phyloP scores from a whole-genome alignment of 2,113 vertebrate genomes.

The Notarius quadriscutis region DNA sequence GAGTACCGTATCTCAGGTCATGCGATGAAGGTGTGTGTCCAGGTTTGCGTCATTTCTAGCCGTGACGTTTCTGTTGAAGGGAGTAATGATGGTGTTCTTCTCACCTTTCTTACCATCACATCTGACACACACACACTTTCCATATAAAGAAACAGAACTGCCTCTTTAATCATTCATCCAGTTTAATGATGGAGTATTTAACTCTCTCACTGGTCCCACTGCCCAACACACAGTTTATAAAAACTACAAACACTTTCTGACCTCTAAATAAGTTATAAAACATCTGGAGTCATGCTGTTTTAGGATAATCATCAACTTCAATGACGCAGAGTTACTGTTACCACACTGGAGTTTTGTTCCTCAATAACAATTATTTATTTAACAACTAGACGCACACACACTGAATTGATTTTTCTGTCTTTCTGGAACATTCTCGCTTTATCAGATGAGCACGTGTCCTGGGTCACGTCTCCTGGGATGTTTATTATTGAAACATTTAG shows the following conservation, averaged over 20 bases:
- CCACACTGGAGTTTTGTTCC: neutral
- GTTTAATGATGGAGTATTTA: neutral
- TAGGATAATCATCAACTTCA: no score
- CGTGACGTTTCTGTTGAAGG: constrained; percentile 96
- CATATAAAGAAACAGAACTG: neutral
- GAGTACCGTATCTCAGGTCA: constrained; percentile 68
- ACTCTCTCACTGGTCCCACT: constrained; percentile 89
- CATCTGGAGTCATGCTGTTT: no score
- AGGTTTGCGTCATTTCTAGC: constrained; percentile 94
- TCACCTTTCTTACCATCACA: constrained; percentile 94
- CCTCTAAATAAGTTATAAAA: no score
- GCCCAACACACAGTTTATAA: constrained; percentile 81
- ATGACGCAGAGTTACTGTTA: neutral
- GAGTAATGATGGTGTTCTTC: constrained; percentile 96
- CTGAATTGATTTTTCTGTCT: neutral
- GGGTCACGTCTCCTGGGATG: neutral
- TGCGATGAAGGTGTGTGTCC: constrained; percentile 84
- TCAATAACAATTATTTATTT: no score
- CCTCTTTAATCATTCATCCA: neutral
- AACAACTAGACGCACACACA: neutral
- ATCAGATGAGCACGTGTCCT: no score
- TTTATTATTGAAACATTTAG: no score
- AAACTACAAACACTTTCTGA: neutral
- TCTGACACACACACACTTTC: constrained; percentile 63
- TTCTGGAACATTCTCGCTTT: neutral